Evolutionary conservation across 2,888 invertebrate species (phyloP).

Genomic region (Antitype chi): DNA sequence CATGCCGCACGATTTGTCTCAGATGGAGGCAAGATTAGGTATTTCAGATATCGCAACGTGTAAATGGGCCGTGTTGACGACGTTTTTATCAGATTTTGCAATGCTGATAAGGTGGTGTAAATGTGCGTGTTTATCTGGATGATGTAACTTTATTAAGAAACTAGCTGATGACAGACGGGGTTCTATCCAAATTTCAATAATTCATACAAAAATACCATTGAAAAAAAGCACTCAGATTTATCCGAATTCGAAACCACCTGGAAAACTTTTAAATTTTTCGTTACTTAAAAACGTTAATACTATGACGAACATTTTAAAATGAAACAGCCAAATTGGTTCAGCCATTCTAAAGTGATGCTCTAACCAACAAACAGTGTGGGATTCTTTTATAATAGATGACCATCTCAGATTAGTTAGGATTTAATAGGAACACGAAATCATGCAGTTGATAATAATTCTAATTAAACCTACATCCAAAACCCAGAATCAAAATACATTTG

Average conservation of each 20-base stretch:
- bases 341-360: background rate
- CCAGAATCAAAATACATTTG: background rate
- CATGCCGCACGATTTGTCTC: constrained; percentile 35
- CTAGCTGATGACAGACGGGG: background rate
- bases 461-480: background rate
- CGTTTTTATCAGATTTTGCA: constrained; percentile 8
- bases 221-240: background rate
- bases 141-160: background rate
- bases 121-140: background rate
- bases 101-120: background rate
- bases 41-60: constrained; percentile 26
- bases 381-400: too few relatives aligned
- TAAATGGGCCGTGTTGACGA: background rate
- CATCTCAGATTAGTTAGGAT: background rate
- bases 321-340: background rate
- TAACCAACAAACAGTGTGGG: background rate
- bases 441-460: background rate
- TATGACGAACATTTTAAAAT: background rate
- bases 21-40: constrained; percentile 15
- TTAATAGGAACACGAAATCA: background rate
- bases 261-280: background rate
- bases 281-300: background rate
- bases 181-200: background rate
- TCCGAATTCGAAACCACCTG: too few relatives aligned
- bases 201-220: background rate